Percentiles rank a stretch among this genome's conserved stretches.
Conservation (phyloP, 2,888 invertebrate genomes). For the Dendrolimus pini region DNA sequence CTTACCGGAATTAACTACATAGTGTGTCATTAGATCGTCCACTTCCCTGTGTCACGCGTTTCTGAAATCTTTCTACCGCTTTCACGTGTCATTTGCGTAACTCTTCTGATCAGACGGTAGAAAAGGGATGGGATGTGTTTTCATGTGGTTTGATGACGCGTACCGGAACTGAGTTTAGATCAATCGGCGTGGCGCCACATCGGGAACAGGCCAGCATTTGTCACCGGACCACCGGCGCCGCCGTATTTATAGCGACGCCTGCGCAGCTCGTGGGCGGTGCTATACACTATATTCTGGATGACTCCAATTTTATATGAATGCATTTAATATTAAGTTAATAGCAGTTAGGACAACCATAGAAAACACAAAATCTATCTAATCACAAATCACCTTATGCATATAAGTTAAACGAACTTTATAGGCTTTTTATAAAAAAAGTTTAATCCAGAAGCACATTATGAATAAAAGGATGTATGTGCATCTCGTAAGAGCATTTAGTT, state of each 20-base stretch:
- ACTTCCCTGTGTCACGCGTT: slow-evolving; percentile 36
- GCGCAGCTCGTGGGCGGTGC: slow-evolving; percentile 57
- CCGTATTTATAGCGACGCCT: slow-evolving; percentile 70
- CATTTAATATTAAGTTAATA: no score
- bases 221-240: slow-evolving; percentile 74
- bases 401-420: no score
- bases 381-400: no score
- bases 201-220: slow-evolving; percentile 64
- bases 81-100: slow-evolving; percentile 13
- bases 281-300: background rate
- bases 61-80: slow-evolving; percentile 14
- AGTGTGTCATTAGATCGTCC: slow-evolving; percentile 52
- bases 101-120: slow-evolving; percentile 2
- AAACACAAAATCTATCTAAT: no score
- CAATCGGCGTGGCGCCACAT: slow-evolving; percentile 63
- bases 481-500: no score
- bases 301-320: background rate
- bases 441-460: no score
- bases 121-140: slow-evolving; percentile 27
- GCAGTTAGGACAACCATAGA: no score
- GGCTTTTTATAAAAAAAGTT: no score
- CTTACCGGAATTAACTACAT: slow-evolving; percentile 51
- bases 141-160: slow-evolving; percentile 28
- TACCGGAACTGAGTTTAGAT: slow-evolving; percentile 56
- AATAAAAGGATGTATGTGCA: no score